Evolutionary conservation across 1,140 invertebrate genomes (phyloP), one percentile per base, ranked within the genome.

Genomic region (Drepana arcuata): DNA sequence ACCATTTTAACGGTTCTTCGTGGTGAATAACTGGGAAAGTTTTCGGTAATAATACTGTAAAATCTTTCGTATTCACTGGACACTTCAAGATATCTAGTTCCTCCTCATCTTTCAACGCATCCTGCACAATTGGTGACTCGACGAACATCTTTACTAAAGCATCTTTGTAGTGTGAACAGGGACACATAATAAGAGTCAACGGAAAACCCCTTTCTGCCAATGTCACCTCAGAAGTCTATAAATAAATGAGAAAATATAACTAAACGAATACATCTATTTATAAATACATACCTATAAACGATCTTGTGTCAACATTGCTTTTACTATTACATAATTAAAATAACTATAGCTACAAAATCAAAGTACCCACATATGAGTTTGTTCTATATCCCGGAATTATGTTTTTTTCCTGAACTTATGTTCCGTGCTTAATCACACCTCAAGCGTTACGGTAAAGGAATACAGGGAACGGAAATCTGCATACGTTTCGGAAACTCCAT

Each of bases 181-280:
- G 70, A 27, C 67, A 70, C 45, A 37, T 69, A 13, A 82, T 47
- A 2, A 79, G 24, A 7, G 68, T 80, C 16, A 82, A 21, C 13
- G 78, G 78, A 34, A 82, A 82, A 0, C 78, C 78, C 45, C 72
- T 63, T 16, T 74, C 64, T 0, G 43, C 29, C 6, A 63, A 43
- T 30, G 34, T 61, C 0, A 59, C 42, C n/a, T 68, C 65, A 0
- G 65, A 70, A 1, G 51, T 13, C 73, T 78, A 33, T 18, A 42
- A 68, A 45, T 37, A 26, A 40, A 16, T 16, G 6, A 26, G 2
- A n/a, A n/a, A n/a, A n/a, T n/a, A n/a, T n/a, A n/a, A n/a, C n/a
- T n/a, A n/a, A n/a, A n/a, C n/a, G n/a, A n/a, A n/a, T n/a, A n/a
- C n/a, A n/a, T n/a, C n/a, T n/a, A n/a, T n/a, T n/a, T n/a, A n/a